Conservation (phyloP, 2,888 invertebrate species). For the Leptinotarsa rubiginosa region DNA sequence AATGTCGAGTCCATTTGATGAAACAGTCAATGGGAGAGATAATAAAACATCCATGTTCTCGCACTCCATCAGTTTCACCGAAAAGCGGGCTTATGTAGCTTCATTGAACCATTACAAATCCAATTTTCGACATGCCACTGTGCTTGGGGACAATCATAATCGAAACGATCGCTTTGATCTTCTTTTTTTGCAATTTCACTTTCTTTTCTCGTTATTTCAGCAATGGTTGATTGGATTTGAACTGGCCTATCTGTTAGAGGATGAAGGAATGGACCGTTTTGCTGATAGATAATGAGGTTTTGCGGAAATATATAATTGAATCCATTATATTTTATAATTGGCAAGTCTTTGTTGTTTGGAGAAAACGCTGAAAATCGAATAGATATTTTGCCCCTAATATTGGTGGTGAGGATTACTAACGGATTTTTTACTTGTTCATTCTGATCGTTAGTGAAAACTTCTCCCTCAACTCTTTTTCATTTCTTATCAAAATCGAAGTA, state of each 20-base stretch:
- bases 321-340: neutral
- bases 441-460: too few species aligned
- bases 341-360: neutral
- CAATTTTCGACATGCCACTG: conserved; percentile 18
- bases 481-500: too few species aligned
- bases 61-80: neutral
- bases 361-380: neutral
- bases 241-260: neutral
- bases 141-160: conserved; percentile 17
- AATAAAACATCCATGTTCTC: neutral
- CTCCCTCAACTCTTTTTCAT: too few species aligned
- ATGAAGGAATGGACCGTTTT: neutral
- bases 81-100: conserved; percentile 14
- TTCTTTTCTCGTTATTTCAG: conserved; percentile 19
- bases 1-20: neutral
- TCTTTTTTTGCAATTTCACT: neutral
- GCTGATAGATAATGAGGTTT: neutral
- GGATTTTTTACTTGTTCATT: too few species aligned
- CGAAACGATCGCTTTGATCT: conserved; percentile 11
- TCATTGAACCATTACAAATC: conserved; percentile 14
- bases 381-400: too few species aligned
- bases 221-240: conserved; percentile 6
- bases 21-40: neutral
- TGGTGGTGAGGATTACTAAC: too few species aligned
- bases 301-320: neutral